Conservation (phyloP, 2,797 vertebrate genomes). For the Urophycis tenuis region DNA sequence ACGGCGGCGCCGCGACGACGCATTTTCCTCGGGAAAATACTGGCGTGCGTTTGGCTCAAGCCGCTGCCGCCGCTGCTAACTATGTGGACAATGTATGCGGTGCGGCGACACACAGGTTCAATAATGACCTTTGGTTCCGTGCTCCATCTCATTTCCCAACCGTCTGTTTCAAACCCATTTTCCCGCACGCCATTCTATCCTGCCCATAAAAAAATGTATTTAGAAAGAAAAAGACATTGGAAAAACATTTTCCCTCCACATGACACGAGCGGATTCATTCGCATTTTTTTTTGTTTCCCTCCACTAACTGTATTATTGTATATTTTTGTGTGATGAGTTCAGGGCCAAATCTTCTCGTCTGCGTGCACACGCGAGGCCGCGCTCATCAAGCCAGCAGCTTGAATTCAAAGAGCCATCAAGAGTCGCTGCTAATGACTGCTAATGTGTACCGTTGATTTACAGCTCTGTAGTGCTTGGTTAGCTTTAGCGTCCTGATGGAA, state of each 20-base stretch:
- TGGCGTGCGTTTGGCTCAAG: not conserved
- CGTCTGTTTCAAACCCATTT: not conserved
- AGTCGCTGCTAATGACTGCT: constrained; percentile 39
- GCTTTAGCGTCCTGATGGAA: constrained; percentile 49
- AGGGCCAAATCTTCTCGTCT: constrained; percentile 8
- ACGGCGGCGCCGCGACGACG: not conserved
- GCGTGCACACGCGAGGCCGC: constrained; percentile 21
- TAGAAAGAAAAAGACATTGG: not conserved
- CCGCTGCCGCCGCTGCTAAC: not conserved
- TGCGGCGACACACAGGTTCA: not conserved
- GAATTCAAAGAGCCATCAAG: constrained; percentile 27
- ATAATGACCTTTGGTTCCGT: too few relatives aligned
- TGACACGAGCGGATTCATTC: not conserved
- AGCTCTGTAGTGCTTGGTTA: constrained; percentile 26
- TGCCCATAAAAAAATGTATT: not conserved
- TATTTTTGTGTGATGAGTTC: not conserved
- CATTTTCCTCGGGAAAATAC: not conserved
- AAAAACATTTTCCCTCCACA: not conserved
- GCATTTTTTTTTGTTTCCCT: not conserved
- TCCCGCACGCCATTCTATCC: not conserved
- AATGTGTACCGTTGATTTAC: constrained; percentile 46
- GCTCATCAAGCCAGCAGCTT: constrained; percentile 36
- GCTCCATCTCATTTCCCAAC: not conserved
- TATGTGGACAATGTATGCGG: not conserved
- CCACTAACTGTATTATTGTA: not conserved